phyloP scores from a whole-genome alignment of 2,888 invertebrate genomes.

The Sphaeridia pumilis region DNA sequence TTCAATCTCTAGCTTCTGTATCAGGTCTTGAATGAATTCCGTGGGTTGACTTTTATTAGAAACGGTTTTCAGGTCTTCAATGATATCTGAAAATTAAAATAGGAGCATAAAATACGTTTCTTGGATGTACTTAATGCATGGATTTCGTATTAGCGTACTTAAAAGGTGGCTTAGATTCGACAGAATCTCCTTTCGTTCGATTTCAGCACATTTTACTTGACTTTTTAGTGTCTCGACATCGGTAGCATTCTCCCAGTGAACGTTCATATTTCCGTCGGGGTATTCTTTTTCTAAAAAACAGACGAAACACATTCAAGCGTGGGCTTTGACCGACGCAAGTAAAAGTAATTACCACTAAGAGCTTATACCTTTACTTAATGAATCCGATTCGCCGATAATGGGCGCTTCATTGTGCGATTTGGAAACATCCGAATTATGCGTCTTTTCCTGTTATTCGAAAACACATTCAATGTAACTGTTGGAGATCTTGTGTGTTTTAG shows the following conservation, averaged over 20 bases:
- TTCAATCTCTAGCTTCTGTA: constrained; percentile 33
- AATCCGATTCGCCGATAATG: constrained; percentile 11
- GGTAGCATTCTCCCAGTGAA: constrained; percentile 15
- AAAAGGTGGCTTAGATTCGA: constrained; percentile 40
- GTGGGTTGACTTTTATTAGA: constrained; percentile 35
- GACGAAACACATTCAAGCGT: background rate
- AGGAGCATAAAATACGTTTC: background rate
- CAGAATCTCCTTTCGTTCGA: constrained; percentile 39
- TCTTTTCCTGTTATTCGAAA: background rate
- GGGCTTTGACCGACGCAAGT: background rate
- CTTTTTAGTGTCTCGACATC: constrained; percentile 36
- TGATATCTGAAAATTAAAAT: constrained; percentile 21
- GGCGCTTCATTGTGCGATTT: constrained; percentile 1
- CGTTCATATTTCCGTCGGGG: constrained; percentile 15
- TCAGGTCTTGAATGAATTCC: constrained; percentile 34
- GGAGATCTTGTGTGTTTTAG: background rate
- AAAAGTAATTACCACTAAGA: background rate
- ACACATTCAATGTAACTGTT: background rate
- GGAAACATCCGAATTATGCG: constrained; percentile 8
- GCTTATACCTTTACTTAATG: constrained; percentile 12
- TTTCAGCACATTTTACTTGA: constrained; percentile 40
- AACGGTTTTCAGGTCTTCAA: constrained; percentile 36
- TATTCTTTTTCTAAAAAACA: constrained; percentile 11
- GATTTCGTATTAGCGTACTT: constrained; percentile 38
- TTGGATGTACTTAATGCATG: background rate